phyloP scores from a whole-genome alignment of 2,113 vertebrate genomes.

The Thoracochromis brauschi region DNA sequence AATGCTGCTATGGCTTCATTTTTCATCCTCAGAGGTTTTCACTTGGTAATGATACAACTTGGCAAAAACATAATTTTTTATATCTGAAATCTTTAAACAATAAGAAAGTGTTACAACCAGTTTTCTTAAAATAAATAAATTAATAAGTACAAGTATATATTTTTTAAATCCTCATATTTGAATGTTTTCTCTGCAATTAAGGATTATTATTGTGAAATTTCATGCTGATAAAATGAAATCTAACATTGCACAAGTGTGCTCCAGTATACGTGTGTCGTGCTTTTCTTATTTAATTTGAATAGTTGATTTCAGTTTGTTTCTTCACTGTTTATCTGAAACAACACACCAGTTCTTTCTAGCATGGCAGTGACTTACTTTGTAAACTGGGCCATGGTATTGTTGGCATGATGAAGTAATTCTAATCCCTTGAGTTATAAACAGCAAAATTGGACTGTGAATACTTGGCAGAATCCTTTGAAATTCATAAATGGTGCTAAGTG shows the following conservation, averaged over 20 bases:
- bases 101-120: neutral
- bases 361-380: neutral
- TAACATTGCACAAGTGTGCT: neutral
- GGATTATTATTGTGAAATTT: neutral
- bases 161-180: neutral
- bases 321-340: neutral
- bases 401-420: constrained; percentile 16
- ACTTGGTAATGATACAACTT: neutral
- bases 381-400: constrained; percentile 36
- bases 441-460: neutral
- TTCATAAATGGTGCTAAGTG: constrained; percentile 2
- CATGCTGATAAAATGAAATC: neutral
- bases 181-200: neutral
- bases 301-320: neutral
- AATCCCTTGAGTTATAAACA: constrained; percentile 24
- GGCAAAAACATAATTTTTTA: neutral
- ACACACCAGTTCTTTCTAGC: neutral
- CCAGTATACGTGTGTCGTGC: neutral
- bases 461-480: constrained; percentile 18
- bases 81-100: neutral
- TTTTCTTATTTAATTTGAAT: neutral
- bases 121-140: neutral
- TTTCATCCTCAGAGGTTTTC: accelerated
- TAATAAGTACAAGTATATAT: accelerated
- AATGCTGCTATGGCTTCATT: neutral